Evolutionary conservation across 2,797 vertebrate species (phyloP).

Genomic region (Macropodus opercularis): DNA sequence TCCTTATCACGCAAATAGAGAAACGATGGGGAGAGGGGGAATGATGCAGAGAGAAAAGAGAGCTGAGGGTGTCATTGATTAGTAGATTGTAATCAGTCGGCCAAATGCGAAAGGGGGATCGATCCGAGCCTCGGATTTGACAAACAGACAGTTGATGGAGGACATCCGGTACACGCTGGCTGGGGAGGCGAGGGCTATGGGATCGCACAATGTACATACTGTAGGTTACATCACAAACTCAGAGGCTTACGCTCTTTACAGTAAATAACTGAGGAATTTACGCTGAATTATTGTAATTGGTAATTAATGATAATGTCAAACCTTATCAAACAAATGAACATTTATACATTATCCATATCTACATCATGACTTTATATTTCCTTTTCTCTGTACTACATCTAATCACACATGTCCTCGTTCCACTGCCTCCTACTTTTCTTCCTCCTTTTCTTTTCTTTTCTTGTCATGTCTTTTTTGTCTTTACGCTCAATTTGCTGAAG

Average conservation of each 20-base stretch:
- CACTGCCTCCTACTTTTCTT: slow-evolving; percentile 16
- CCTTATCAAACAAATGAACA: neutral
- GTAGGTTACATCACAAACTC: slow-evolving; percentile 36
- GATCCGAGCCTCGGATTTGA: slow-evolving; percentile 81
- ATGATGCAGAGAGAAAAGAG: slow-evolving; percentile 78
- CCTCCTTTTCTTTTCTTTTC: slow-evolving; percentile 16
- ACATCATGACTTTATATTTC: neutral
- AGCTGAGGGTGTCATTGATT: slow-evolving; percentile 90
- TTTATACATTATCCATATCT: neutral
- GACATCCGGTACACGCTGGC: slow-evolving; percentile 77
- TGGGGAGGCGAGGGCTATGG: slow-evolving; percentile 41
- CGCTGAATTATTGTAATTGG: neutral
- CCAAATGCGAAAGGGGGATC: slow-evolving; percentile 81
- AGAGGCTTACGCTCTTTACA: slow-evolving; percentile 13
- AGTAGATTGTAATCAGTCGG: slow-evolving; percentile 95
- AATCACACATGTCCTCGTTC: neutral
- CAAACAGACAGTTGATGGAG: slow-evolving; percentile 81
- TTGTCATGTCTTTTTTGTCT: neutral
- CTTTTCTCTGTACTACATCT: neutral
- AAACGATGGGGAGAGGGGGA: slow-evolving; percentile 54
- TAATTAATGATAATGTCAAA: neutral
- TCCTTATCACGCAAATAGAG: slow-evolving; percentile 79
- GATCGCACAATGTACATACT: slow-evolving; percentile 58
- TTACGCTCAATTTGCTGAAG: slow-evolving; percentile 65
- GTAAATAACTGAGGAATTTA: neutral